These are phyloP conservation scores for Megaustenia siamemsis DNA, from an alignment of 2,888 invertebrate genomes.

Conservation along the genomic window DNA sequence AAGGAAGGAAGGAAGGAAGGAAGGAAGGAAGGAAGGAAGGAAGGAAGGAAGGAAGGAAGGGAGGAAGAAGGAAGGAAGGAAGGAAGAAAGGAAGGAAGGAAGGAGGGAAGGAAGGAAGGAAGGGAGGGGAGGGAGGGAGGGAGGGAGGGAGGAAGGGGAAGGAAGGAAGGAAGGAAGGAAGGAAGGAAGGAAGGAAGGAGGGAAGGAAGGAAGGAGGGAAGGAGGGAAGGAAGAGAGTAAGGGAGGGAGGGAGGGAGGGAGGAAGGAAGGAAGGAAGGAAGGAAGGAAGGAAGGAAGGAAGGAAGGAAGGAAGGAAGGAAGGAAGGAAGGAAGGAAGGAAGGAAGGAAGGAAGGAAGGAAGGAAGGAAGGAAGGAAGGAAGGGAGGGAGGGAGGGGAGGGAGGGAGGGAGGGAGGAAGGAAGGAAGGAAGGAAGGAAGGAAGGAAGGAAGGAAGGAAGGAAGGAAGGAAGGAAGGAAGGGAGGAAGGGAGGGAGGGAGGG, in stretches of 20 bases:
- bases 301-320: neutral
- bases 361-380: neutral
- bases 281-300: neutral
- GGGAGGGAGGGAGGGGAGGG: too few relatives aligned
- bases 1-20: too few relatives aligned
- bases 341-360: neutral
- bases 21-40: too few relatives aligned
- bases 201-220: too few relatives aligned
- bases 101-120: too few relatives aligned
- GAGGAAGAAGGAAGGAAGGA: too few relatives aligned
- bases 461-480: neutral
- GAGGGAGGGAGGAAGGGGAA: too few relatives aligned
- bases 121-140: too few relatives aligned
- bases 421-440: slow-evolving; percentile 4
- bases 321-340: neutral
- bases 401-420: neutral
- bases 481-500: neutral
- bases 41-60: too few relatives aligned
- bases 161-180: too few relatives aligned
- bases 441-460: neutral
- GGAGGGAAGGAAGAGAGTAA: slow-evolving; percentile 18
- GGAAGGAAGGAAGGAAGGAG: too few relatives aligned
- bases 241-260: neutral
- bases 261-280: neutral
- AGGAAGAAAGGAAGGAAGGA: too few relatives aligned